phyloP scores from a whole-genome alignment of 2,113 vertebrate genomes.

The Galeopterus variegatus region DNA sequence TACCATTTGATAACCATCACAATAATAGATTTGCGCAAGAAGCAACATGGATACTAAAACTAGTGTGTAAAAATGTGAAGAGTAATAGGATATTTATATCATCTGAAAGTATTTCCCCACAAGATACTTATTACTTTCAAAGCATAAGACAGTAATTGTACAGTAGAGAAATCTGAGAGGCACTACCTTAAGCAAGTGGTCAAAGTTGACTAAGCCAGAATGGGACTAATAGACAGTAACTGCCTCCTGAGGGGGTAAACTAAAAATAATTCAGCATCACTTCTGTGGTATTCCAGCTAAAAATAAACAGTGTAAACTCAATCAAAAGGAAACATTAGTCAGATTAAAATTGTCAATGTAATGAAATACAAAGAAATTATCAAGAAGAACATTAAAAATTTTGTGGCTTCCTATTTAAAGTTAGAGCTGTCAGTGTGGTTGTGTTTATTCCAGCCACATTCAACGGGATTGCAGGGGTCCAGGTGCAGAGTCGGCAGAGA shows the following conservation, averaged over 20 bases:
- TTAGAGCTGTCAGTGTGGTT: not conserved
- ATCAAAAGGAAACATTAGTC: not conserved
- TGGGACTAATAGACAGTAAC: not conserved
- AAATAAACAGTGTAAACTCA: not conserved
- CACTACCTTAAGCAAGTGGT: not conserved
- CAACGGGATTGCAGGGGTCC: no score
- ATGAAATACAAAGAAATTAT: not conserved
- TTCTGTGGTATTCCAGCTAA: not conserved
- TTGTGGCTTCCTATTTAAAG: not conserved
- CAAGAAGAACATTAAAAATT: not conserved
- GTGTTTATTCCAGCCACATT: not conserved
- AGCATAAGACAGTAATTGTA: not conserved
- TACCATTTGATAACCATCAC: no score
- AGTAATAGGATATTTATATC: no score
- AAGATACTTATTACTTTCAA: not conserved
- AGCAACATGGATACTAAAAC: no score
- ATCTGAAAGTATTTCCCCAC: not conserved
- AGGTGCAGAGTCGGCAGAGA: not conserved
- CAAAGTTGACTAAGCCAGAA: not conserved
- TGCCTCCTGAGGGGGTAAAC: not conserved
- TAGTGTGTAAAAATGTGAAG: no score
- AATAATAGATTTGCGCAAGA: no score
- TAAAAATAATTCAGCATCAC: not conserved
- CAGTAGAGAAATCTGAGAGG: not conserved
- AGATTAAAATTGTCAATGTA: not conserved